Conservation (phyloP, 2,888 invertebrate species). For the Hecatera dysodea region DNA sequence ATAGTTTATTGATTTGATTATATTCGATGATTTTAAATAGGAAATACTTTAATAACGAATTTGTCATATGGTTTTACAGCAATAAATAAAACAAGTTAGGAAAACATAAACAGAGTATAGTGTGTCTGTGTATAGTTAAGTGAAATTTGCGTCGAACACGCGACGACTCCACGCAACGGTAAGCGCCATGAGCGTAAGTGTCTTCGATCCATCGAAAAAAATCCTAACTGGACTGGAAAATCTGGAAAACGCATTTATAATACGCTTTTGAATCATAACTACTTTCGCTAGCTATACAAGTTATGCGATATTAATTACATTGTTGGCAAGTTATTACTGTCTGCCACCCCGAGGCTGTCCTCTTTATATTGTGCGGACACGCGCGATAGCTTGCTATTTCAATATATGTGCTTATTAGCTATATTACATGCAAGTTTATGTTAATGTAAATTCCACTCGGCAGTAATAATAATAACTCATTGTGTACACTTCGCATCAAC, state of each 20-base stretch:
- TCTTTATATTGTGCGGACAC: constrained; percentile 62
- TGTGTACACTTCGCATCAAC: constrained; percentile 23
- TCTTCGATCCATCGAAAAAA: constrained; percentile 78
- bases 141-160: constrained; percentile 84
- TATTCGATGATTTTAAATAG: not conserved
- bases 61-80: constrained; percentile 5
- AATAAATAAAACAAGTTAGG: constrained; percentile 48
- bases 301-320: constrained; percentile 81
- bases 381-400: constrained; percentile 55
- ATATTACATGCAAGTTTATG: constrained; percentile 55
- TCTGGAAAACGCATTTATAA: constrained; percentile 82
- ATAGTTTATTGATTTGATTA: not conserved
- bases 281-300: constrained; percentile 83
- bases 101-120: constrained; percentile 64
- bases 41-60: not conserved
- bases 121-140: constrained; percentile 66
- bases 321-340: constrained; percentile 69
- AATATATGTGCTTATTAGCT: constrained; percentile 39
- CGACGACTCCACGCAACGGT: constrained; percentile 83
- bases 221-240: constrained; percentile 82
- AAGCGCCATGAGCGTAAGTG: constrained; percentile 82
- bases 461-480: constrained; percentile 42
- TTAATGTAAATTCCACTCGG: constrained; percentile 55
- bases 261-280: constrained; percentile 82
- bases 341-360: constrained; percentile 44